Conservation (phyloP, 1,140 invertebrate species). For the Ostrea denselamellosa region DNA sequence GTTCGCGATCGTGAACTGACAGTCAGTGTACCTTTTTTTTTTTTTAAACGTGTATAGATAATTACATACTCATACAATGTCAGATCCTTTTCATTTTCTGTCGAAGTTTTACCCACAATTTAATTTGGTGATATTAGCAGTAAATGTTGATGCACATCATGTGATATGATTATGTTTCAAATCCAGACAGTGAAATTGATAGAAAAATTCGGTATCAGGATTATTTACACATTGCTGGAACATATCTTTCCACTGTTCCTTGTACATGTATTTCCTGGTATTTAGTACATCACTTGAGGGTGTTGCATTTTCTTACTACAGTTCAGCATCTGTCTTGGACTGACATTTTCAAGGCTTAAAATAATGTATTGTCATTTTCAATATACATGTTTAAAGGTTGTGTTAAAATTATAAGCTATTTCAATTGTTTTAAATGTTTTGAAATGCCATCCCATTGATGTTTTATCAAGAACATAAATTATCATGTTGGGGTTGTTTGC, state of each 20-base stretch:
- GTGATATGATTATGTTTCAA: not conserved
- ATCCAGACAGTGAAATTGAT: not conserved
- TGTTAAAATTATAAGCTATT: not conserved
- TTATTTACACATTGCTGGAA: constrained; percentile 18
- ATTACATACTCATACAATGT: too few relatives aligned
- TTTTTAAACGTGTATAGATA: too few relatives aligned
- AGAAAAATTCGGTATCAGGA: not conserved
- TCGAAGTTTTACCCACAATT: too few relatives aligned
- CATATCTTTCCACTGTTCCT: not conserved
- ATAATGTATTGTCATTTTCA: not conserved
- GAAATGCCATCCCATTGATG: too few relatives aligned
- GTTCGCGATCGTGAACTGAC: too few relatives aligned
- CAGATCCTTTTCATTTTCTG: too few relatives aligned
- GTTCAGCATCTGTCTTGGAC: not conserved
- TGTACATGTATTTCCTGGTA: not conserved
- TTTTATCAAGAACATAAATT: too few relatives aligned
- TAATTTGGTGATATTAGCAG: too few relatives aligned
- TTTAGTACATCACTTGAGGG: not conserved
- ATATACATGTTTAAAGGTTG: not conserved
- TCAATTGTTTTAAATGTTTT: not conserved
- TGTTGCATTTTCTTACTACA: not conserved
- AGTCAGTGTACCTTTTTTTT: too few relatives aligned
- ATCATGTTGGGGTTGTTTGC: too few relatives aligned
- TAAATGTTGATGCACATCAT: too few relatives aligned
- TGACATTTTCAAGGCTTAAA: not conserved